phyloP scores from a whole-genome alignment of 2,113 vertebrate species.

The Triplophysa tibetana region DNA sequence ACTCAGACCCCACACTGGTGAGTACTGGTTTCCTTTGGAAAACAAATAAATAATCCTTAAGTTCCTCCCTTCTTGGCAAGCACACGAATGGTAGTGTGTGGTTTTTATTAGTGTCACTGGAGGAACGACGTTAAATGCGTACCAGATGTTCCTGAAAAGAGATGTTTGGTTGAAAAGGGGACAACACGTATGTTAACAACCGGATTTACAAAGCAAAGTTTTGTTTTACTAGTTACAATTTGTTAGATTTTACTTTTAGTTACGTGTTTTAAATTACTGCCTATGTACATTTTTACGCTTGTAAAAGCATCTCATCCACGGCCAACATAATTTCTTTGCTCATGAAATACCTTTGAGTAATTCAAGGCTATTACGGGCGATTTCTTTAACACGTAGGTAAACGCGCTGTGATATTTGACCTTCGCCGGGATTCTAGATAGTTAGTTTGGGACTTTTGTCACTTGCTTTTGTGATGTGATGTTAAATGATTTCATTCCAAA shows the following conservation, averaged over 20 bases:
- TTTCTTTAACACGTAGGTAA: neutral
- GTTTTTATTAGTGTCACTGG: constrained; percentile 66
- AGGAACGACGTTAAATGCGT: constrained; percentile 58
- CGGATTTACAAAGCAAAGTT: constrained; percentile 32
- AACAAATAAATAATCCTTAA: constrained; percentile 76
- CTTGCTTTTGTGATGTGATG: constrained; percentile 57
- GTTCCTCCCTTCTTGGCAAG: constrained; percentile 59
- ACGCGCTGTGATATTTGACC: neutral
- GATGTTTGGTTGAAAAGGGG: constrained; percentile 35
- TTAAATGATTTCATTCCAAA: constrained; percentile 63
- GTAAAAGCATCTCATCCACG: neutral
- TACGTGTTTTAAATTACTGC: too few relatives aligned
- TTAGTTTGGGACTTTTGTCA: constrained; percentile 56
- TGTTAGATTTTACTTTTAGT: neutral
- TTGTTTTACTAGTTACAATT: constrained; percentile 11
- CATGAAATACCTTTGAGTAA: neutral
- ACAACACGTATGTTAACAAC: constrained; percentile 35
- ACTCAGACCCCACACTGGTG: constrained; percentile 71
- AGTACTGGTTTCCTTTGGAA: constrained; percentile 70
- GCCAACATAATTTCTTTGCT: neutral
- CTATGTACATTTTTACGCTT: neutral
- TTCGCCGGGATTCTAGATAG: neutral
- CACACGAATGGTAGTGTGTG: constrained; percentile 54
- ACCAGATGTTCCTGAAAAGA: constrained; percentile 43
- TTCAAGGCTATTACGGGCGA: constrained; percentile 1